phyloP scores from a whole-genome alignment of 64 coral and sea anemone genomes.

The Montipora capricornis region DNA sequence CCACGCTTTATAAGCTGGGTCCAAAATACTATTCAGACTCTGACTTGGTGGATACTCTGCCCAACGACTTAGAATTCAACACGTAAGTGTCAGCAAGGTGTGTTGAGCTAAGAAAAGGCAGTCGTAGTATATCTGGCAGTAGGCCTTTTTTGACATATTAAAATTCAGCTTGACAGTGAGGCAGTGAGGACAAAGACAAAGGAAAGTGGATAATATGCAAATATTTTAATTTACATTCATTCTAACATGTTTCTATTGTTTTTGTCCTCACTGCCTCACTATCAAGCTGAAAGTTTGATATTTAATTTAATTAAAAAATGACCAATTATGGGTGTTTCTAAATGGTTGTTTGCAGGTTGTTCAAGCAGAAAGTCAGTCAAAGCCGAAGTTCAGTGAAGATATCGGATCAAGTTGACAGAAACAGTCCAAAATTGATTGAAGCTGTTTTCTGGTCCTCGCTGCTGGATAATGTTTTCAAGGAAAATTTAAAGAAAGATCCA shows the following conservation, averaged over 20 bases:
- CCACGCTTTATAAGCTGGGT: slow-evolving; percentile 62
- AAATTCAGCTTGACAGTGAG: too few species aligned
- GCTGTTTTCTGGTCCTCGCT: slow-evolving; percentile 94
- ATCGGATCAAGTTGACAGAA: slow-evolving; percentile 88
- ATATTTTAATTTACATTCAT: too few species aligned
- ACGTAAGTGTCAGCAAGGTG: slow-evolving; percentile 65
- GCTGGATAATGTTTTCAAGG: slow-evolving; percentile 92
- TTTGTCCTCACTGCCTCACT: too few species aligned
- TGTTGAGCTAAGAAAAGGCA: background rate
- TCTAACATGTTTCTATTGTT: too few species aligned
- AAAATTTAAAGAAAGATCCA: slow-evolving; percentile 95
- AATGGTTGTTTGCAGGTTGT: slow-evolving; percentile 61
- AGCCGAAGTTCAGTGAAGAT: slow-evolving; percentile 92
- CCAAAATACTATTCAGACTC: slow-evolving; percentile 86
- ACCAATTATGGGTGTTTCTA: background rate
- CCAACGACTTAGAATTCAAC: slow-evolving; percentile 82
- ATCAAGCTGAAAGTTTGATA: too few species aligned
- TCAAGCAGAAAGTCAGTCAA: slow-evolving; percentile 93
- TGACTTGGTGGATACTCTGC: slow-evolving; percentile 85
- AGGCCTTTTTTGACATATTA: too few species aligned
- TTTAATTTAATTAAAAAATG: too few species aligned
- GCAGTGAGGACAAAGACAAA: too few species aligned
- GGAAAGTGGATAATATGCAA: too few species aligned
- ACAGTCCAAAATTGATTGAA: slow-evolving; percentile 81
- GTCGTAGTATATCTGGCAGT: too few species aligned